Evolutionary conservation across 2,888 invertebrate species (phyloP).

Genomic region (Pseudococcus longispinus): DNA sequence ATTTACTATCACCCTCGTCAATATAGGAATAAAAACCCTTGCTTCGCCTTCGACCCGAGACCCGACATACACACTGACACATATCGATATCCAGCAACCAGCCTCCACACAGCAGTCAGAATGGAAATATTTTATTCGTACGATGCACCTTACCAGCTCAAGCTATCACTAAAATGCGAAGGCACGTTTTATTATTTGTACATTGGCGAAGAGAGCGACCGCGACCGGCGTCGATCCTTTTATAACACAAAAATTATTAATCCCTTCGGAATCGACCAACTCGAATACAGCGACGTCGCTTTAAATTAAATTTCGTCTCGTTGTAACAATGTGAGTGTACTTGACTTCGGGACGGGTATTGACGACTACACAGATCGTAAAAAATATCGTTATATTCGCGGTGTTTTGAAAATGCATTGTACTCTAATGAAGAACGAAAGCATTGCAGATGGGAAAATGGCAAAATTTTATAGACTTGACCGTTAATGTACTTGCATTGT

Average conservation of each 20-base stretch:
- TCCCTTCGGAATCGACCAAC: slow-evolving; percentile 20
- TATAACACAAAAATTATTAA: slow-evolving; percentile 33
- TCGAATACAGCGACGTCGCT: not conserved
- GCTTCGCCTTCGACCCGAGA: not conserved
- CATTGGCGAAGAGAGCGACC: not conserved
- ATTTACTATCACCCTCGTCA: slow-evolving; percentile 17
- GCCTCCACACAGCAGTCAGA: no score
- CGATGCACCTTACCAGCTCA: not conserved
- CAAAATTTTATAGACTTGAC: no score
- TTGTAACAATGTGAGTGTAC: not conserved
- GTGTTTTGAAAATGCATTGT: no score
- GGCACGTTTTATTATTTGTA: not conserved
- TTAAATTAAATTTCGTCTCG: slow-evolving; percentile 7
- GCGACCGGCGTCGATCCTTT: not conserved
- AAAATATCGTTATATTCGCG: no score
- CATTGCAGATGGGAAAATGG: no score
- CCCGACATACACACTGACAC: slow-evolving; percentile 35
- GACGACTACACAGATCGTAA: no score
- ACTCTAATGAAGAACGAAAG: no score
- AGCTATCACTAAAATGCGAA: slow-evolving; percentile 1
- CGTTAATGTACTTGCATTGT: no score
- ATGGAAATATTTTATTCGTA: not conserved
- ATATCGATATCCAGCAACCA: slow-evolving; percentile 9
- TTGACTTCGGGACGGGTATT: no score
- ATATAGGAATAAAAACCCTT: slow-evolving; percentile 2